These are phyloP conservation scores for Chrysochloris asiatica DNA, from an alignment of 2,113 vertebrate species.

Conservation along the genomic window DNA sequence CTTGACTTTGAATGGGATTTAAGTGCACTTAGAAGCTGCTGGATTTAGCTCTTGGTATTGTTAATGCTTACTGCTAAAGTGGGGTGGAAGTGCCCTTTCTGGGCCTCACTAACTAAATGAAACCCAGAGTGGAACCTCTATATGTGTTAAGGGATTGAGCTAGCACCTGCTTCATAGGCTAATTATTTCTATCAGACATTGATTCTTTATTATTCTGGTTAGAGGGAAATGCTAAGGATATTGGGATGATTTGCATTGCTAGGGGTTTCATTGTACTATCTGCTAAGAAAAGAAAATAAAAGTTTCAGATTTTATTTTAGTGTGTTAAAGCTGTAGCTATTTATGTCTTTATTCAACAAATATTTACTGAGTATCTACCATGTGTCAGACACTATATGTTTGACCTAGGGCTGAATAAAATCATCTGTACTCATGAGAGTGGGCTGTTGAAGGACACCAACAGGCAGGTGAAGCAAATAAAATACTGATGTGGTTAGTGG, in stretches of 20 bases:
- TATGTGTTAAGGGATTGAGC: background rate
- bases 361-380: background rate
- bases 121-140: conserved; percentile 31
- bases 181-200: conserved; percentile 50
- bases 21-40: conserved; percentile 70
- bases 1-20: conserved; percentile 64
- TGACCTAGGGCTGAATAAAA: background rate
- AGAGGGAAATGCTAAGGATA: conserved; percentile 31
- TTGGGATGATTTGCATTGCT: background rate
- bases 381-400: background rate
- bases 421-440: background rate
- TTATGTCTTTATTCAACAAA: background rate
- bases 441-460: background rate
- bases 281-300: conserved; percentile 8
- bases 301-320: conserved; percentile 45
- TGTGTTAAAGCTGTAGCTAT: background rate
- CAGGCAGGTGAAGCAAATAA: background rate
- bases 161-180: conserved; percentile 63
- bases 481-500: background rate
- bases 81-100: background rate
- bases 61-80: conserved; percentile 23
- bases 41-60: conserved; percentile 58
- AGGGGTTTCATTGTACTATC: conserved; percentile 19
- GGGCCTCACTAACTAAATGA: conserved; percentile 50
- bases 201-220: conserved; percentile 40